Evolutionary conservation across 2,113 vertebrate genomes (phyloP), one percentile per base, ranked within the genome.

Genomic region (Hydrolagus affinis): DNA sequence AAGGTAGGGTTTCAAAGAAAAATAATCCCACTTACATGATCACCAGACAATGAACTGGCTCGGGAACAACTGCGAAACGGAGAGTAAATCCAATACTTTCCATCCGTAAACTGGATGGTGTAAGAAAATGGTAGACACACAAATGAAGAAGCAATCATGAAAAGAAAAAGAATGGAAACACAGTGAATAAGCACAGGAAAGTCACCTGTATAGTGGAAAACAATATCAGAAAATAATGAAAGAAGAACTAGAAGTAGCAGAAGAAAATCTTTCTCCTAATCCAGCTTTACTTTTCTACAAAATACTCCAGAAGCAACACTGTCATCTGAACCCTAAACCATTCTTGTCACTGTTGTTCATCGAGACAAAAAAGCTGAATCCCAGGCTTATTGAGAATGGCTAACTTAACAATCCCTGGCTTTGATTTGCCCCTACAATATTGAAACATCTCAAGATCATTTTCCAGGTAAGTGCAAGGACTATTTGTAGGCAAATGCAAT

Each of bases 51-150:
- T 83, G 78, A 83, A 83, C 60, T 66, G 62, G 78, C 62, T 83
- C 62, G 78, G 25, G 78, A 68, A 83, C 17, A 30, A 66, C 23
- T 83, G 62, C 62, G 91, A 87, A 91, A 88, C 90, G 96, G 95
- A 88, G 95, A 96, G 88, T 94, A 96, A 93, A 97, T 95, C 96
- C 95, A 96, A 91, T 95, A 94, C 89, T 94, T 95, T 91, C 97
- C 96, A 88, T 97, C 94, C 75, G 94, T 93, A 91, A 97, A 96
- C 96, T 97, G 94, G 93, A 89, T 87, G 88, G 85, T 85, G 80
- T 87, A 86, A 85, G 86, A 88, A 66, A 74, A 85, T 17, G 66
- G 64, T 1, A 75, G 57, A 85, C 56, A 64, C 64, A 68, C 70
- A 75, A 75, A 86, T 44, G 62, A 88, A 92, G 89, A 88, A 90